Conservation (phyloP, 2,113 vertebrate species). For the Gnathonemus longibarbis region DNA sequence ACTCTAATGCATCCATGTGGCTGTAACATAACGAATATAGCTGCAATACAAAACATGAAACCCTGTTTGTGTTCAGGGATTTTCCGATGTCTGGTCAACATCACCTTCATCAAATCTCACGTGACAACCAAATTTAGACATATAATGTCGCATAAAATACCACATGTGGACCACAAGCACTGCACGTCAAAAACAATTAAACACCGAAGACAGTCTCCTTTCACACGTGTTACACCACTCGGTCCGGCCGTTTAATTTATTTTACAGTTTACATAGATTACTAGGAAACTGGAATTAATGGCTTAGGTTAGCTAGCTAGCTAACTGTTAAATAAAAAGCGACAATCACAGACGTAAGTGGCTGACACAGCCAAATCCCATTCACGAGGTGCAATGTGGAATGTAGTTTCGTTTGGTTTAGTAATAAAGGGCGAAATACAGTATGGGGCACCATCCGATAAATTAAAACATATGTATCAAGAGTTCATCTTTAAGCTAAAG, state of each 20-base stretch:
- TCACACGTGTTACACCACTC: neutral
- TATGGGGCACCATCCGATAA: too few species aligned
- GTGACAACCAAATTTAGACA: neutral
- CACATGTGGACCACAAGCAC: neutral
- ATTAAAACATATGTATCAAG: neutral
- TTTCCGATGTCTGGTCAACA: neutral
- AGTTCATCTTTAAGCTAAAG: neutral
- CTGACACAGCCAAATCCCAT: neutral
- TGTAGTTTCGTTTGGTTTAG: neutral
- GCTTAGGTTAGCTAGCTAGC: neutral
- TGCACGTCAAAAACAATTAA: neutral
- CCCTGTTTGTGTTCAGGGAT: neutral
- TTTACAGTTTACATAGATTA: neutral
- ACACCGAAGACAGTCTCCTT: neutral
- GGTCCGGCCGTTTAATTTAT: neutral
- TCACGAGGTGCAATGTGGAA: neutral
- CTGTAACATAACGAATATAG: neutral
- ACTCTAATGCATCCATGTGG: neutral
- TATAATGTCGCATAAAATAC: neutral
- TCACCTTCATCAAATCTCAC: neutral
- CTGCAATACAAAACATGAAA: neutral
- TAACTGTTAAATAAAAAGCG: neutral
- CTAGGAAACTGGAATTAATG: neutral
- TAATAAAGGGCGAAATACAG: neutral
- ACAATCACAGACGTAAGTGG: neutral